These are phyloP conservation scores for Papilio gigon DNA, from an alignment of 2,888 invertebrate species.

Conservation along the genomic window DNA sequence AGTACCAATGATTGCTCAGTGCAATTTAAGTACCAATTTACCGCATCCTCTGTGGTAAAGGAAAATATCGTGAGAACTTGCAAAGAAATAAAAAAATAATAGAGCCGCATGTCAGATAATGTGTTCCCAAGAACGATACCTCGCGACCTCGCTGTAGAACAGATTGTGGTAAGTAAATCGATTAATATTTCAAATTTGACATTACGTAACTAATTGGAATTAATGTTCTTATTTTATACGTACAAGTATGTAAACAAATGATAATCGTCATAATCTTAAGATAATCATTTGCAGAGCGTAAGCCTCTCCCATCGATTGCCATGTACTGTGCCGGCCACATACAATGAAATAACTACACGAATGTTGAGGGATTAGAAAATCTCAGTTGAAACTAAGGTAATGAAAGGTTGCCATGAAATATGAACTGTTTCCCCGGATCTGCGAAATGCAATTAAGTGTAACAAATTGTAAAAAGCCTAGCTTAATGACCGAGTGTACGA, in stretches of 20 bases:
- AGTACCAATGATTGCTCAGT: conserved; percentile 1
- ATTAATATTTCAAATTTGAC: no score
- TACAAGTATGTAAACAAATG: no score
- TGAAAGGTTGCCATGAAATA: background rate
- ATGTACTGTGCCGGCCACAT: no score
- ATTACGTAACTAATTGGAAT: no score
- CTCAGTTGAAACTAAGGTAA: background rate
- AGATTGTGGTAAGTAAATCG: background rate
- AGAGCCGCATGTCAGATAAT: conserved; percentile 1
- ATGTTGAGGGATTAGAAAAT: background rate
- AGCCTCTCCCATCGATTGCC: no score
- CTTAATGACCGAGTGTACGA: conserved; percentile 19
- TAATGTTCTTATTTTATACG: no score
- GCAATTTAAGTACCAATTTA: conserved; percentile 20
- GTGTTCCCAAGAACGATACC: background rate
- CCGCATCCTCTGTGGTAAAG: conserved; percentile 15
- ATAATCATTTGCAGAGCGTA: no score
- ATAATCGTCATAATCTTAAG: no score
- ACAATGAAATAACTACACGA: no score
- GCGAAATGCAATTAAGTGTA: conserved; percentile 6
- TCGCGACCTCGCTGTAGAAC: background rate
- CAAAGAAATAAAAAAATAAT: background rate
- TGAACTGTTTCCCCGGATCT: background rate
- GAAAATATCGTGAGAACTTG: conserved; percentile 22
- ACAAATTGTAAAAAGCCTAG: conserved; percentile 19